A percentile compares a stretch with the other conserved stretches of the same genome.
Evolutionary conservation across 2,888 invertebrate genomes (phyloP).

Genomic region (Scelioninae gen. 1): DNA sequence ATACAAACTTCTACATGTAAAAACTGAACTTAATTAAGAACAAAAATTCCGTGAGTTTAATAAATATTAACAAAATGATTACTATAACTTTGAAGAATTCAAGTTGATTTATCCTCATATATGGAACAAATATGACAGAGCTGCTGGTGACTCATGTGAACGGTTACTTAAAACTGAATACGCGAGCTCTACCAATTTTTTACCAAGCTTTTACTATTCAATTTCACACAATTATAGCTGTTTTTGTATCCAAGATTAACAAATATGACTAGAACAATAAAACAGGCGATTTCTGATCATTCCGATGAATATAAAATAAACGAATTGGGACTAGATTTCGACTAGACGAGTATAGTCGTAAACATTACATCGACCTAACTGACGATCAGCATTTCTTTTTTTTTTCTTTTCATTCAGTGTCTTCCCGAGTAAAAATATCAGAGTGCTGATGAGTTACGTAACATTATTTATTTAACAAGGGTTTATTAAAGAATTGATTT

Average conservation of each 20-base stretch:
- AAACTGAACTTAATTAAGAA: too few species aligned
- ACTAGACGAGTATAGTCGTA: slow-evolving; percentile 70
- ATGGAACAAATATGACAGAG: too few species aligned
- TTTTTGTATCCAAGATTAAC: slow-evolving; percentile 5
- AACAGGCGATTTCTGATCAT: slow-evolving; percentile 70
- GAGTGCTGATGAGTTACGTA: slow-evolving; percentile 10
- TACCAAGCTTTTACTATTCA: not conserved
- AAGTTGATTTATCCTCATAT: too few species aligned
- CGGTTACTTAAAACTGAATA: too few species aligned
- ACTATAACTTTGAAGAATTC: too few species aligned
- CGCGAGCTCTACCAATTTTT: too few species aligned
- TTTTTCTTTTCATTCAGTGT: slow-evolving; percentile 39
- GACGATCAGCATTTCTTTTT: slow-evolving; percentile 46
- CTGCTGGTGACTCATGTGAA: too few species aligned
- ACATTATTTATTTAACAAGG: slow-evolving; percentile 4
- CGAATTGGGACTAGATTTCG: slow-evolving; percentile 73
- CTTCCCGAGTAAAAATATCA: slow-evolving; percentile 37
- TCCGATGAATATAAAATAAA: slow-evolving; percentile 70
- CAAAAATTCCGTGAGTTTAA: too few species aligned
- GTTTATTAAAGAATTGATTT: not conserved
- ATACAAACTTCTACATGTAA: too few species aligned
- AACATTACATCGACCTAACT: slow-evolving; percentile 65
- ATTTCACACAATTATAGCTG: not conserved
- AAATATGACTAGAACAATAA: slow-evolving; percentile 51
- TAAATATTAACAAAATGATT: too few species aligned